Evolutionary conservation across 2,888 invertebrate species (phyloP), one percentile per base, ranked within the genome.

Genomic region (Geotrupes spiniger): DNA sequence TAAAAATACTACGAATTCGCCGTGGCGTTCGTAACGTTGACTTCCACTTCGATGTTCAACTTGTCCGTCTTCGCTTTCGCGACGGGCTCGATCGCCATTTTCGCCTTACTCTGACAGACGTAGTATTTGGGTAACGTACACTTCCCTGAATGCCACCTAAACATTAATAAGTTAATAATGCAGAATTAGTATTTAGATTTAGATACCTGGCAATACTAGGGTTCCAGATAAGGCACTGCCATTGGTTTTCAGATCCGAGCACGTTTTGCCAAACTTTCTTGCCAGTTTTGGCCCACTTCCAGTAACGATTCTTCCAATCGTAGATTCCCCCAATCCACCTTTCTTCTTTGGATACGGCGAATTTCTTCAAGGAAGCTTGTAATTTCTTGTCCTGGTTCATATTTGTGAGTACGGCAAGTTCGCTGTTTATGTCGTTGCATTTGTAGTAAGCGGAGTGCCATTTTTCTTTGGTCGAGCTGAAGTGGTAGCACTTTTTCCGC

Each of bases 361-460:
- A 12, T 11, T 17, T 29, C 8, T 29, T 36, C 4, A 44, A 12
- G n/a, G 45, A 36, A n/a, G 6, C 12, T 15, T 37, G 39, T 26
- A 50, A 38, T 16, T 26, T 46, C 10, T 29, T 25, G 16, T 46
- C 37, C 15, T 46, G 45, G 9, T 36, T 42, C 31, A 36, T 40
- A 15, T 46, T 50, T 10, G 40, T 45, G n/a, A 50, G 36, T 10
- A 50, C 6, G 61, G 68, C 33, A 33, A 56, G 44, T 36, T 52
- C 47, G 17, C 44, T 44, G 6, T 42, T 45, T 27, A 37, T 48
- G 15, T 52, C 82, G 71, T 78, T 76, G 70, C 85, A 85, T 31
- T 78, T 73, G 63, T 81, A 84, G 57, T 82, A 76, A 14, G 85
- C 83, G n/a, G 80, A 78, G 58, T 80, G 78, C 85, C 85, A 85